A percentile compares a stretch with the other conserved stretches of the same genome.
phyloP scores from a whole-genome alignment of 2,797 vertebrate species.

The Cuculus canorus region DNA sequence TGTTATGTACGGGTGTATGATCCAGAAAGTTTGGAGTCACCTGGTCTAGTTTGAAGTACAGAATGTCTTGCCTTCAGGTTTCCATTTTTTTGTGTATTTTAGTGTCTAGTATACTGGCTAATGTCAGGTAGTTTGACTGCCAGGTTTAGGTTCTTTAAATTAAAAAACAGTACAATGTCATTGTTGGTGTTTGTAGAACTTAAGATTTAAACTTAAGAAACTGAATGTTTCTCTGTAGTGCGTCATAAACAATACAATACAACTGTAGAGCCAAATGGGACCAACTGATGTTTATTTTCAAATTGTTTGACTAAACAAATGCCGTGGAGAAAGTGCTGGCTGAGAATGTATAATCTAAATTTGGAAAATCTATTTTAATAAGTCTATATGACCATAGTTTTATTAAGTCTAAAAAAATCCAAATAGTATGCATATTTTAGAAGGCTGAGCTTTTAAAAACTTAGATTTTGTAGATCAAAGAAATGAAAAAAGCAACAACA shows the following conservation, averaged over 20 bases:
- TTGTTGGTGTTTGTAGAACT: not conserved
- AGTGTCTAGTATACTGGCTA: not conserved
- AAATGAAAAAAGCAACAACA: not conserved
- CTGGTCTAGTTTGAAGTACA: not conserved
- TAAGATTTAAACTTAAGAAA: not conserved
- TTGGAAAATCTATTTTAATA: not conserved
- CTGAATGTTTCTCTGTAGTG: not conserved
- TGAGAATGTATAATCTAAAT: not conserved
- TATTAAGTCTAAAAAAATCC: not conserved
- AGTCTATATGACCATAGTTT: not conserved
- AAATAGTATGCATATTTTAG: not conserved
- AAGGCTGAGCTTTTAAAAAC: not conserved
- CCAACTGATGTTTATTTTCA: not conserved
- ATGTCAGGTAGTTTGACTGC: not conserved
- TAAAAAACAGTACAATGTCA: not conserved
- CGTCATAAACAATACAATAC: not conserved
- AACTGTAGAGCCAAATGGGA: not conserved
- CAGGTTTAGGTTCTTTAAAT: not conserved
- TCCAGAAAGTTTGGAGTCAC: not conserved
- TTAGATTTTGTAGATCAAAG: not conserved
- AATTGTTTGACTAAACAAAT: not conserved
- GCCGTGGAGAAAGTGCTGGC: not conserved
- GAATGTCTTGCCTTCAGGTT: not conserved
- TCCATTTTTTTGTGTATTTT: not conserved
- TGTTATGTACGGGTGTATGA: rapidly evolving